A percentile compares a stretch with the other conserved stretches of the same genome.
phyloP scores from a whole-genome alignment of 1,140 invertebrate species.

The Halesus radiatus region DNA sequence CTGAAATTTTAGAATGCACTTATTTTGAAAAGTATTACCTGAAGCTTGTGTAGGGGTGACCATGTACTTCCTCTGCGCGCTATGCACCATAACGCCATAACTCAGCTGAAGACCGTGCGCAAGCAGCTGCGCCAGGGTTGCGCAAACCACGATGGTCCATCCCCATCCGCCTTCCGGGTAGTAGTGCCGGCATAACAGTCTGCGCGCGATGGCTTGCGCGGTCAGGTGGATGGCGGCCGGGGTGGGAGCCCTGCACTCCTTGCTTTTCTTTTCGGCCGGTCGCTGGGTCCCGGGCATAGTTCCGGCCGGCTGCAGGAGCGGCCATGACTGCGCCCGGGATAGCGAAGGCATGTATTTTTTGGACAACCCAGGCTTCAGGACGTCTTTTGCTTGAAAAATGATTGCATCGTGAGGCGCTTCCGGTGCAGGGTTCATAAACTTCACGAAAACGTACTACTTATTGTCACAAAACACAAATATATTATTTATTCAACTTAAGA shows the following conservation, averaged over 20 bases:
- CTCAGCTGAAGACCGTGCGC: constrained; percentile 77
- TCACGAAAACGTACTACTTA: too few species aligned
- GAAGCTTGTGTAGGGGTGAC: constrained; percentile 49
- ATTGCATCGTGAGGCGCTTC: not conserved
- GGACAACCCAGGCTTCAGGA: not conserved
- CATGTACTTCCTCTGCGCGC: constrained; percentile 68
- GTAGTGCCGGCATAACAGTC: constrained; percentile 73
- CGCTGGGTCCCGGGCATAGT: not conserved
- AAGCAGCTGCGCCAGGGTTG: constrained; percentile 76
- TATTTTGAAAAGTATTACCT: constrained; percentile 40
- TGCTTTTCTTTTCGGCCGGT: not conserved
- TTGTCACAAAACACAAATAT: too few species aligned
- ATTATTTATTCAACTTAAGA: too few species aligned
- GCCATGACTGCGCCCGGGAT: constrained; percentile 50
- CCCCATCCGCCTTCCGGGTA: constrained; percentile 88
- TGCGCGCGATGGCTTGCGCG: constrained; percentile 48
- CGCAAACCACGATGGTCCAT: constrained; percentile 80
- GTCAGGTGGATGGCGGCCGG: not conserved
- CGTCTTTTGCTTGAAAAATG: not conserved
- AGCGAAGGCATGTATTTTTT: constrained; percentile 41
- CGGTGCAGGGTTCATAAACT: too few species aligned
- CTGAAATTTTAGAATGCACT: not conserved
- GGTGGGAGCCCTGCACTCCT: not conserved
- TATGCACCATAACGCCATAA: constrained; percentile 69
- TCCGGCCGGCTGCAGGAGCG: constrained; percentile 45